Evolutionary conservation across 1,140 invertebrate genomes (phyloP).

Genomic region (Euura saliciscinereae): DNA sequence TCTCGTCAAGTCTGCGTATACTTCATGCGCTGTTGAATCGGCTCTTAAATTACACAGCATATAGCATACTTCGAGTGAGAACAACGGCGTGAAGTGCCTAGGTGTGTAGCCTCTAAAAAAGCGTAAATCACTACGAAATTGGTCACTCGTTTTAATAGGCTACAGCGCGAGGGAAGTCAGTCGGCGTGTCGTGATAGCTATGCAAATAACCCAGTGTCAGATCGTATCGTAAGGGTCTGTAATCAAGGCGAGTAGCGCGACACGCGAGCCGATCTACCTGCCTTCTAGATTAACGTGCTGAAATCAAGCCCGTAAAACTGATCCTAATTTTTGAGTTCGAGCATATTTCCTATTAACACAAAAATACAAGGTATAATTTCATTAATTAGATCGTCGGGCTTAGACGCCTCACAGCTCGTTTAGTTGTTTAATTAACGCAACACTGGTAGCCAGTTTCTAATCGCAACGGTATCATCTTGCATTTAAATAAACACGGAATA

Average conservation of each 20-base stretch:
- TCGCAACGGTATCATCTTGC: neutral
- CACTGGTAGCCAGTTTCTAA: neutral
- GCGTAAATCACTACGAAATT: slow-evolving; percentile 11
- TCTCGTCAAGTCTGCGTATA: too few species aligned
- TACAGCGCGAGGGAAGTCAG: neutral
- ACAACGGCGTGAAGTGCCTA: too few species aligned
- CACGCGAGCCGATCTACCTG: neutral
- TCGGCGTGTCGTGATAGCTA: slow-evolving; percentile 12
- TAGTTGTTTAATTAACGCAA: slow-evolving; percentile 6
- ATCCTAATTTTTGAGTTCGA: neutral
- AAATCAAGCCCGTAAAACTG: slow-evolving; percentile 5
- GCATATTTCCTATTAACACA: too few species aligned
- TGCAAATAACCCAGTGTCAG: slow-evolving; percentile 13
- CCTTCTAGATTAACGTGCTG: neutral
- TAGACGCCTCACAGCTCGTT: neutral
- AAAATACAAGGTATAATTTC: too few species aligned
- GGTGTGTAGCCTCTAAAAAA: neutral
- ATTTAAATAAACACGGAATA: slow-evolving; percentile 10
- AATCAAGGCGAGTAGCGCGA: slow-evolving; percentile 13
- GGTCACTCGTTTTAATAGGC: slow-evolving; percentile 11
- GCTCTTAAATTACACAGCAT: too few species aligned
- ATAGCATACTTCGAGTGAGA: too few species aligned
- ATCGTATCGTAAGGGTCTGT: slow-evolving; percentile 11
- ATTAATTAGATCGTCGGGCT: neutral
- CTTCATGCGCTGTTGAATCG: too few species aligned